Evolutionary conservation across 2,888 invertebrate genomes (phyloP).

Genomic region (Lapara coniferarum): DNA sequence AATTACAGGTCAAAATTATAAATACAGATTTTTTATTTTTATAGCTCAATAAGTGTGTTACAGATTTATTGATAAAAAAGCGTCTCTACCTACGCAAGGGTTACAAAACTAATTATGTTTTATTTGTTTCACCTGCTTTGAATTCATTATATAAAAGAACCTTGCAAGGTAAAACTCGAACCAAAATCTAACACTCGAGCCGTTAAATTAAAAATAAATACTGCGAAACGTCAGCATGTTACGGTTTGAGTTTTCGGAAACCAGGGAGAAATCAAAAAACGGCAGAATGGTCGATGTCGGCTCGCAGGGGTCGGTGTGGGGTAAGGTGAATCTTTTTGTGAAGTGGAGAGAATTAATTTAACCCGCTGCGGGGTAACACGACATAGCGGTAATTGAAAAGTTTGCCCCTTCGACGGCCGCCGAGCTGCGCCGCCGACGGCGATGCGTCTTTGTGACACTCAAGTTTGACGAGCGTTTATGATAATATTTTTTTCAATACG

Average conservation of each 20-base stretch:
- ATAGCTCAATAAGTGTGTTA: neutral
- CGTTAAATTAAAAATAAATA: slow-evolving; percentile 84
- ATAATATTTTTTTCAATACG: slow-evolving; percentile 29
- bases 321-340: slow-evolving; percentile 83
- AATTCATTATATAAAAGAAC: slow-evolving; percentile 2
- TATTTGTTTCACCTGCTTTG: slow-evolving; percentile 1
- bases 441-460: slow-evolving; percentile 61
- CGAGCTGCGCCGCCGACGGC: slow-evolving; percentile 54
- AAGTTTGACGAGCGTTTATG: slow-evolving; percentile 49
- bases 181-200: slow-evolving; percentile 75
- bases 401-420: slow-evolving; percentile 74
- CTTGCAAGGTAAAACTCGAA: slow-evolving; percentile 59
- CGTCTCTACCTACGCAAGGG: neutral
- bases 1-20: no score
- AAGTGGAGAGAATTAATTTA: slow-evolving; percentile 84
- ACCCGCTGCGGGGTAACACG: slow-evolving; percentile 84
- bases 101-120: slow-evolving; percentile 16
- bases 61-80: neutral
- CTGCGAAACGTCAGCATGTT: slow-evolving; percentile 83
- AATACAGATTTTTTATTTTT: neutral
- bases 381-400: slow-evolving; percentile 83
- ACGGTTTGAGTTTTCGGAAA: slow-evolving; percentile 63
- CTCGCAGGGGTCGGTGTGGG: slow-evolving; percentile 63
- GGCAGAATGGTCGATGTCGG: slow-evolving; percentile 66
- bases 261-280: slow-evolving; percentile 67